These are phyloP conservation scores for Tympanoctomys barrerae DNA, from an alignment of 2,797 vertebrate species.

Conservation along the genomic window DNA sequence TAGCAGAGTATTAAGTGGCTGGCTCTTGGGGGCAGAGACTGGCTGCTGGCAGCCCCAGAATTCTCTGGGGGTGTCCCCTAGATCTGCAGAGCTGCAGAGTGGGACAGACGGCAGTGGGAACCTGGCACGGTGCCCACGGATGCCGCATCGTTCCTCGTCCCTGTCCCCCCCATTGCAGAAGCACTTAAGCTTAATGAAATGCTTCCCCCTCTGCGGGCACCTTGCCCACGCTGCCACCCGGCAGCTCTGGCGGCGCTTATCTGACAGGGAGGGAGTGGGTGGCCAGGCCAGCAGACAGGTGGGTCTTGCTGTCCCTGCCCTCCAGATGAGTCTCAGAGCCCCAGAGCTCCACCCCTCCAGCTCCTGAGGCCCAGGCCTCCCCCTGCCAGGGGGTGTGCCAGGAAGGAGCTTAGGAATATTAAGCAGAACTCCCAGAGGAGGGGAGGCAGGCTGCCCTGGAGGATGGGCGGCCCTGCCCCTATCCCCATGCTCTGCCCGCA, in stretches of 20 bases:
- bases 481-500: neutral
- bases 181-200: constrained; percentile 82
- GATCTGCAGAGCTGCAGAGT: neutral
- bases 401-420: constrained; percentile 13
- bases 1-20: neutral
- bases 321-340: neutral
- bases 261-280: constrained; percentile 68
- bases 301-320: constrained; percentile 39
- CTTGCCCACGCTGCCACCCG: constrained; percentile 72
- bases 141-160: constrained; percentile 63
- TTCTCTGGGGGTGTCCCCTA: constrained; percentile 5
- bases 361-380: neutral
- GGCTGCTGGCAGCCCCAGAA: neutral
- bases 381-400: neutral
- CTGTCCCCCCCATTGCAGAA: constrained; percentile 65
- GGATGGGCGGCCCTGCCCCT: neutral
- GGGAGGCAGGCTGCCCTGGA: neutral
- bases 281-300: constrained; percentile 69
- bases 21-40: neutral
- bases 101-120: constrained; percentile 55
- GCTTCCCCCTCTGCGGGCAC: constrained; percentile 73
- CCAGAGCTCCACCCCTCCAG: neutral
- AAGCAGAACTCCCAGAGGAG: neutral
- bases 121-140: constrained; percentile 70
- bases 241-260: constrained; percentile 73